These are phyloP conservation scores for Campoletis raptor DNA, from an alignment of 2,888 invertebrate species.

Conservation along the genomic window DNA sequence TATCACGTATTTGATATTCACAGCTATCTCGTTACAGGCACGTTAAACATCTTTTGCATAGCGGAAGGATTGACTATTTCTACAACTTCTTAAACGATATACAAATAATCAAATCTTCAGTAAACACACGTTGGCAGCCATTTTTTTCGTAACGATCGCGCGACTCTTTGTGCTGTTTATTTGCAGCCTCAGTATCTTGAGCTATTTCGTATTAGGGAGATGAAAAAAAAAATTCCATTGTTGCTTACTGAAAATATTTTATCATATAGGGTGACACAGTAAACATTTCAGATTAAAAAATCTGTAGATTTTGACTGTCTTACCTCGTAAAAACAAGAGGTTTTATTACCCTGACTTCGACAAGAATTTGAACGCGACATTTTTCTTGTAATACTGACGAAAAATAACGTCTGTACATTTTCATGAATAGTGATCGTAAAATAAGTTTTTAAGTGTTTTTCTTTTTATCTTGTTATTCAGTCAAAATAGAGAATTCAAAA, in stretches of 20 bases:
- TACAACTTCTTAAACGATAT: not conserved
- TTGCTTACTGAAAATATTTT: not conserved
- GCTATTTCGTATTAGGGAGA: not conserved
- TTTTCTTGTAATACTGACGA: not conserved
- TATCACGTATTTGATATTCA: not conserved
- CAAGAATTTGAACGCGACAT: not conserved
- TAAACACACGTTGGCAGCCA: not conserved
- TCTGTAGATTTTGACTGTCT: not conserved
- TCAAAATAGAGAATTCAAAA: not conserved
- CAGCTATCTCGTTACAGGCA: not conserved
- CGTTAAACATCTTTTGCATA: too few relatives aligned
- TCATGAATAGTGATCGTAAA: not conserved
- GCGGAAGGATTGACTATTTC: not conserved
- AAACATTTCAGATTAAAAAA: not conserved
- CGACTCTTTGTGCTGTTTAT: not conserved
- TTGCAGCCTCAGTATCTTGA: not conserved
- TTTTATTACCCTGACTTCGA: not conserved
- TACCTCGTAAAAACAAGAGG: not conserved
- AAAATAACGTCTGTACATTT: not conserved
- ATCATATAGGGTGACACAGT: not conserved
- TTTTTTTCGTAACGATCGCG: not conserved
- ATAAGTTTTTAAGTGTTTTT: not conserved
- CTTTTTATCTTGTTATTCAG: not conserved
- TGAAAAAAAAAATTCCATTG: not conserved
- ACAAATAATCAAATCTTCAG: not conserved